phyloP scores from a whole-genome alignment of 1,140 invertebrate species.

The Camponotus pennsylvanicus region DNA sequence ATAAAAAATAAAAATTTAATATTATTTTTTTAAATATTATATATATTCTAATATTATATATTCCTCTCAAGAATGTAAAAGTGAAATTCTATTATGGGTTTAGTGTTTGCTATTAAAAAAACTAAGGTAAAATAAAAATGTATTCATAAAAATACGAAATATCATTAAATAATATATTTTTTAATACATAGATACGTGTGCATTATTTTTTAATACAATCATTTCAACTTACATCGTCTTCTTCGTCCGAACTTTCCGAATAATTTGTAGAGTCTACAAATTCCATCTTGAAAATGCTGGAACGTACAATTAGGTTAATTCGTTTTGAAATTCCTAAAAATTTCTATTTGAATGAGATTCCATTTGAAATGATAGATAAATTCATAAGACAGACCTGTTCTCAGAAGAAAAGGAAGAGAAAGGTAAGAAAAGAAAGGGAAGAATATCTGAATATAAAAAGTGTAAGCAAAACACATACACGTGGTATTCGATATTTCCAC shows the following conservation, averaged over 20 bases:
- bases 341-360: too few species aligned
- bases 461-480: background rate
- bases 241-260: slow-evolving; percentile 93
- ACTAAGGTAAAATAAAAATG: background rate
- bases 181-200: slow-evolving; percentile 32
- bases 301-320: too few species aligned
- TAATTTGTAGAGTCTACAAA: slow-evolving; percentile 85
- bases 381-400: background rate
- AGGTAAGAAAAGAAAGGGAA: slow-evolving; percentile 11
- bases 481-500: too few species aligned
- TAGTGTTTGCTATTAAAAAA: background rate
- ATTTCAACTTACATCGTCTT: slow-evolving; percentile 90
- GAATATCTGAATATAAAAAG: too few species aligned
- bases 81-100: too few species aligned
- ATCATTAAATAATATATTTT: slow-evolving; percentile 51
- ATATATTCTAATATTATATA: too few species aligned
- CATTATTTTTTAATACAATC: background rate
- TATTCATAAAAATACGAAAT: slow-evolving; percentile 22
- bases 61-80: too few species aligned
- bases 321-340: too few species aligned
- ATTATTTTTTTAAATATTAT: too few species aligned
- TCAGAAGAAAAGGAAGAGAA: too few species aligned
- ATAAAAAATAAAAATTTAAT: background rate
- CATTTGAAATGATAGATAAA: too few species aligned
- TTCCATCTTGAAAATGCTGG: too few species aligned